These are phyloP conservation scores for Micoletzkya japonica DNA, from an alignment of 2,888 invertebrate species.

Conservation along the genomic window DNA sequence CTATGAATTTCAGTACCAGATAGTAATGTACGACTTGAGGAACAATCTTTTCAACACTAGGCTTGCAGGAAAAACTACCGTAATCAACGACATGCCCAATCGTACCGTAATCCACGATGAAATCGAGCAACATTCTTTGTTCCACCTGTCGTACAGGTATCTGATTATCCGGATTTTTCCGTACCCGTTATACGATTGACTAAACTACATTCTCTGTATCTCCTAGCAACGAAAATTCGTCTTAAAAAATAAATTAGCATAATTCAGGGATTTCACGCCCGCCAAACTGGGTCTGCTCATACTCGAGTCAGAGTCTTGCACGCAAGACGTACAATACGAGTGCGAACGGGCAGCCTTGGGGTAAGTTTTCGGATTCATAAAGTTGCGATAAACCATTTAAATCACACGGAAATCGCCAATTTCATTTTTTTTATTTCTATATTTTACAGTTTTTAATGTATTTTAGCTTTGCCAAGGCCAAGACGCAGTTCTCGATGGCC, in stretches of 20 bases:
- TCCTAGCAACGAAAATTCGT: too few relatives aligned
- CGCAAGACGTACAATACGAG: slow-evolving; percentile 27
- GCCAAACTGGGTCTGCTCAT: slow-evolving; percentile 19
- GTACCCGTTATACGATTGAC: too few relatives aligned
- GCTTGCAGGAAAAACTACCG: slow-evolving; percentile 36
- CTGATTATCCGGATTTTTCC: too few relatives aligned
- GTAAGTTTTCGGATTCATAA: not conserved
- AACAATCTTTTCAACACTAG: not conserved
- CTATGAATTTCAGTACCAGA: too few relatives aligned
- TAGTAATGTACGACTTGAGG: not conserved
- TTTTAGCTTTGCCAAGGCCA: not conserved
- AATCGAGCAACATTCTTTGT: slow-evolving; percentile 37
- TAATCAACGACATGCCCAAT: slow-evolving; percentile 52
- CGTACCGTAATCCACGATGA: slow-evolving; percentile 38
- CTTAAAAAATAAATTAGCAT: not conserved
- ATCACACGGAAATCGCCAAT: too few relatives aligned
- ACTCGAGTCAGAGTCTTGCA: slow-evolving; percentile 17
- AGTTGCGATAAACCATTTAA: too few relatives aligned
- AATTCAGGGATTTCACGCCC: slow-evolving; percentile 33
- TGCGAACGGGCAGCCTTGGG: slow-evolving; percentile 21
- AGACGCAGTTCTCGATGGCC: slow-evolving; percentile 21
- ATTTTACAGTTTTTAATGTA: not conserved
- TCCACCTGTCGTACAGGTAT: slow-evolving; percentile 38
- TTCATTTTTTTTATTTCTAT: too few relatives aligned
- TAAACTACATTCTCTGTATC: too few relatives aligned